A percentile compares a stretch with the other conserved stretches of the same genome.
These are phyloP conservation scores for Psylliodes chrysocephalus DNA, from an alignment of 2,888 invertebrate genomes.

Conservation along the genomic window DNA sequence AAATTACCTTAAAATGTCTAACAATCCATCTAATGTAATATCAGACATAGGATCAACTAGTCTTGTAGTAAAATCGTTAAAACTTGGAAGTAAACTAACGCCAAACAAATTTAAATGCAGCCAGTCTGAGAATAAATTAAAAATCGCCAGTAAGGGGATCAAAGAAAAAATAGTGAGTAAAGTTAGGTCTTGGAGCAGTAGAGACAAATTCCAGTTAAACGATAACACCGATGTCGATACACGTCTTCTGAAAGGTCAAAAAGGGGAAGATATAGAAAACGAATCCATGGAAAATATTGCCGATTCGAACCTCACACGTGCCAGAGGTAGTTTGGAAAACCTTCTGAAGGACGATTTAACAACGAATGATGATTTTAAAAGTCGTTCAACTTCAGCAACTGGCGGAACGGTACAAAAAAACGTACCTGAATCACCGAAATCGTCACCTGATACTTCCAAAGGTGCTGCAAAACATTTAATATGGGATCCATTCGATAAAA, in stretches of 20 bases:
- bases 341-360: constrained; percentile 51
- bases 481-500: constrained; percentile 59
- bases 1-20: constrained; percentile 47
- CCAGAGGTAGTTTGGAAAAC: constrained; percentile 58
- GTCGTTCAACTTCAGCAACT: constrained; percentile 30
- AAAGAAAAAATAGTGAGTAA: constrained; percentile 48
- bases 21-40: constrained; percentile 42
- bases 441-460: constrained; percentile 45
- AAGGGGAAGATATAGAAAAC: constrained; percentile 21
- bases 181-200: constrained; percentile 50
- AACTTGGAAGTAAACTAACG: constrained; percentile 42
- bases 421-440: constrained; percentile 46
- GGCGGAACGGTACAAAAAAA: constrained; percentile 33
- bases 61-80: constrained; percentile 41
- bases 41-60: constrained; percentile 35
- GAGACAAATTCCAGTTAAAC: constrained; percentile 39
- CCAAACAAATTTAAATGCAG: constrained; percentile 46
- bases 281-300: constrained; percentile 37
- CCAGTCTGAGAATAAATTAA: constrained; percentile 50
- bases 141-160: constrained; percentile 41
- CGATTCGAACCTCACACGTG: constrained; percentile 49
- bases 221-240: constrained; percentile 43
- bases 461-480: constrained; percentile 49
- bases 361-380: constrained; percentile 33
- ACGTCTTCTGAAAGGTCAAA: constrained; percentile 39